These are phyloP conservation scores for Ploceus nigricollis DNA, from an alignment of 2,113 vertebrate species.

Conservation along the genomic window DNA sequence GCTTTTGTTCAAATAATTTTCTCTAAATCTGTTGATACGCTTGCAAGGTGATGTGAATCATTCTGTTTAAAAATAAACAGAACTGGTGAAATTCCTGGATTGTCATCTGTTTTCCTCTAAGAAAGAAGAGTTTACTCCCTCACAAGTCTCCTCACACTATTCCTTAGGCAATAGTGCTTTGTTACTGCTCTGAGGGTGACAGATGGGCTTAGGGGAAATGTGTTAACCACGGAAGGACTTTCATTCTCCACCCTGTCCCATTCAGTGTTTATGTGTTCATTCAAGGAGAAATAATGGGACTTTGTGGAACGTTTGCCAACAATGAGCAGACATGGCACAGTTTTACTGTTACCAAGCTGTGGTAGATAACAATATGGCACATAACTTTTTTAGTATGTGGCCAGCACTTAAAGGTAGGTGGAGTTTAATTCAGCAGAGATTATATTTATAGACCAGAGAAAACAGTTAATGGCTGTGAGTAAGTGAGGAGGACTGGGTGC, in stretches of 20 bases:
- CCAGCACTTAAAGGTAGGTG: not conserved
- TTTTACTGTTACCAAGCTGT: not conserved
- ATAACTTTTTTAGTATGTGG: not conserved
- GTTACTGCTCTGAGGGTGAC: not conserved
- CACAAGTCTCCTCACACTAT: not conserved
- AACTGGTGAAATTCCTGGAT: not conserved
- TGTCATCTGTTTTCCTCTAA: not conserved
- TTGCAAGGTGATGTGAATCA: not conserved
- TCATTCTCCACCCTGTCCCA: not conserved
- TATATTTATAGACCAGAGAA: not conserved
- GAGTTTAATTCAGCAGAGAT: not conserved
- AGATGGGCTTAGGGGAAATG: not conserved
- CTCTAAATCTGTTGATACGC: rapidly evolving
- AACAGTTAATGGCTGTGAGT: not conserved
- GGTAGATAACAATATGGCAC: not conserved
- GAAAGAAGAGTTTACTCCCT: not conserved
- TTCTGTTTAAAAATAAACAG: not conserved
- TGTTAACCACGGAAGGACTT: not conserved
- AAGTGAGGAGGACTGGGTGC: not conserved
- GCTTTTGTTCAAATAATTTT: not conserved
- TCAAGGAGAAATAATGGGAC: not conserved
- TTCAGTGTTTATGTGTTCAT: not conserved
- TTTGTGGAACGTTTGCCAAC: slow-evolving; percentile 8
- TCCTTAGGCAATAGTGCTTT: not conserved
- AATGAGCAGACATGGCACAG: not conserved